A percentile compares a stretch with the other conserved stretches of the same genome.
phyloP scores from a whole-genome alignment of 1,140 invertebrate species.

The Grapholita molesta region DNA sequence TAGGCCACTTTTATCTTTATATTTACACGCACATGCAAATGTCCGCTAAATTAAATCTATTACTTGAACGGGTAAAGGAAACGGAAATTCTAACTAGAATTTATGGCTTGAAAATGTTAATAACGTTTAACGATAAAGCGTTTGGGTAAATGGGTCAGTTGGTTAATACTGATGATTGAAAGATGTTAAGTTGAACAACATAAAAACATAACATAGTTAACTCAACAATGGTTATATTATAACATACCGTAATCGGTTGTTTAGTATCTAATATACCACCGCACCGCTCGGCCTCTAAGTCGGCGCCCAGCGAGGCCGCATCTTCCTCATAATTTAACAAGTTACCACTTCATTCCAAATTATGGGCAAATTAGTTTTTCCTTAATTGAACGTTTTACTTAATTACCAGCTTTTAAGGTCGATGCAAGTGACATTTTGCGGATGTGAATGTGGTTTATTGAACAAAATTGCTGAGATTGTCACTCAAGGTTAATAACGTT shows the following conservation, averaged over 20 bases:
- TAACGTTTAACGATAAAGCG: slow-evolving; percentile 5
- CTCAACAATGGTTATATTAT: slow-evolving; percentile 3
- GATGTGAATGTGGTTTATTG: background rate
- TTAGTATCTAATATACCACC: slow-evolving; percentile 27
- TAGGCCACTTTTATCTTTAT: background rate
- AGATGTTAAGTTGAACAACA: background rate
- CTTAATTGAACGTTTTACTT: slow-evolving; percentile 21
- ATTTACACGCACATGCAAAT: background rate
- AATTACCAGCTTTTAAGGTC: slow-evolving; percentile 2
- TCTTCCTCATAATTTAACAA: slow-evolving; percentile 44
- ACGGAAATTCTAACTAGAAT: background rate
- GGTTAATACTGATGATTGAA: background rate
- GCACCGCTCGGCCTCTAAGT: slow-evolving; percentile 40
- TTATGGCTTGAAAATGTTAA: background rate
- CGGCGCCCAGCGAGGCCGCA: slow-evolving; percentile 40
- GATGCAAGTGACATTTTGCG: slow-evolving; percentile 12
- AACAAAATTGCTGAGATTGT: background rate
- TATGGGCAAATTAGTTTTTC: slow-evolving; percentile 25
- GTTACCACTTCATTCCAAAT: slow-evolving; percentile 31
- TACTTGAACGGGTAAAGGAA: background rate
- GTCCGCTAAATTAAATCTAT: background rate
- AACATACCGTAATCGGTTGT: slow-evolving; percentile 26
- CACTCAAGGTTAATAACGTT: background rate
- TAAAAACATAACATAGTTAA: background rate
- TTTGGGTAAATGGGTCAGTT: background rate